Evolutionary conservation across 2,888 invertebrate genomes (phyloP).

Genomic region (Idaea aversata): DNA sequence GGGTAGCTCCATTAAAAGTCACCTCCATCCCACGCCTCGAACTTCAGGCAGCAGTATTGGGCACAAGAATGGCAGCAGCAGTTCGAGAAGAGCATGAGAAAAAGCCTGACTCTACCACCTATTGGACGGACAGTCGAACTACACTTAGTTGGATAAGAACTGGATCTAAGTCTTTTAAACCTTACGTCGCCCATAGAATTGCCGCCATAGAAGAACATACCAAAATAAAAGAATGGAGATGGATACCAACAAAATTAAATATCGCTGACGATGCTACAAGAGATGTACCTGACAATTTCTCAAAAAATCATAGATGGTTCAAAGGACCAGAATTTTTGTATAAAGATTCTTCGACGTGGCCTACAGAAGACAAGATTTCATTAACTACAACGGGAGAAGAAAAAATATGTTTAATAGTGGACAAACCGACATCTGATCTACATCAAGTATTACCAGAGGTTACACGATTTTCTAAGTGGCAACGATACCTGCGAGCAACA

Average conservation of each 20-base stretch:
- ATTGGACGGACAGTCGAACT: not conserved
- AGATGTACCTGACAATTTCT: not conserved
- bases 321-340: conserved; percentile 6
- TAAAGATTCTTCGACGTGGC: not conserved
- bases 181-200: conserved; percentile 18
- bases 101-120: not conserved
- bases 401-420: not conserved
- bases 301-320: conserved; percentile 3
- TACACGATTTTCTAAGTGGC: conserved; percentile 1
- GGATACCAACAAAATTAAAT: conserved; percentile 21
- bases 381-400: not conserved
- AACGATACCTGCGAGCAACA: not conserved
- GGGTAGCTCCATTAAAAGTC: conserved; percentile 8
- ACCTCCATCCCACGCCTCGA: conserved; percentile 12
- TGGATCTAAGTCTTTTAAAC: not conserved
- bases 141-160: not conserved
- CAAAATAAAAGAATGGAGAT: conserved; percentile 16
- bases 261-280: conserved; percentile 22
- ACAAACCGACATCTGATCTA: not conserved
- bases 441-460: conserved; percentile 1
- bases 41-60: conserved; percentile 12
- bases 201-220: conserved; percentile 23
- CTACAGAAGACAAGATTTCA: not conserved
- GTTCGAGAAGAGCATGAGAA: conserved; percentile 14
- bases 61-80: conserved; percentile 11